phyloP scores from a whole-genome alignment of 2,797 vertebrate species.

The Sebastiscus tertius region DNA sequence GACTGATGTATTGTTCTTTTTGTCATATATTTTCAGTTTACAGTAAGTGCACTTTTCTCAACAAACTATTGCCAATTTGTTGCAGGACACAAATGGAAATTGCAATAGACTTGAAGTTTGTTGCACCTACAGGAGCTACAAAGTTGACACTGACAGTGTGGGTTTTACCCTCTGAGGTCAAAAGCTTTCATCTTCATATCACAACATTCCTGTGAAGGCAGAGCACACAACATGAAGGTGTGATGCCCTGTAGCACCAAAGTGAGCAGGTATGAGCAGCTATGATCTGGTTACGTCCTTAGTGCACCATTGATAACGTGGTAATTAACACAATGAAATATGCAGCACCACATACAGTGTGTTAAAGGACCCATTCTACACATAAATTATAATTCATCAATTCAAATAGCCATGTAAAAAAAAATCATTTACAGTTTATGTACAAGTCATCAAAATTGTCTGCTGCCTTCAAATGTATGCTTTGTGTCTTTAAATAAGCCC shows the following conservation, averaged over 20 bases:
- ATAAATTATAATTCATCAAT: constrained; percentile 72
- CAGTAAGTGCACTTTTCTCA: constrained; percentile 56
- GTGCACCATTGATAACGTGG: too few species aligned
- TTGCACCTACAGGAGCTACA: background rate
- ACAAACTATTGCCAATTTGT: constrained; percentile 11
- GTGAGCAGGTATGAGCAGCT: constrained; percentile 71
- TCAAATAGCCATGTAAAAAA: constrained; percentile 59
- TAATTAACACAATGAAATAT: constrained; percentile 28
- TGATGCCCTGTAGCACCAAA: constrained; percentile 75
- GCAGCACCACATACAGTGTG: constrained; percentile 65
- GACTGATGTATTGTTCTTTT: background rate
- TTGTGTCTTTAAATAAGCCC: constrained; percentile 84
- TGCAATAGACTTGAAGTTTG: background rate
- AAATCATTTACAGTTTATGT: constrained; percentile 80
- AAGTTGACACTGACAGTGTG: constrained; percentile 34
- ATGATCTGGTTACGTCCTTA: constrained; percentile 47
- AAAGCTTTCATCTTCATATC: constrained; percentile 68
- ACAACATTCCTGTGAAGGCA: constrained; percentile 67
- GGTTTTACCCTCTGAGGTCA: constrained; percentile 58
- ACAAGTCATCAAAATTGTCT: constrained; percentile 73
- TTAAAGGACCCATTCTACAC: constrained; percentile 63
- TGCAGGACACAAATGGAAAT: constrained; percentile 7
- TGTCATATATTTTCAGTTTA: constrained; percentile 1
- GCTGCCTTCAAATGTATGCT: constrained; percentile 76
- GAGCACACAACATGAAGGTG: constrained; percentile 74